Percentiles rank a stretch among this genome's conserved stretches.
Conservation (phyloP, 2,888 invertebrate genomes). For the Metallyticus violacea region DNA sequence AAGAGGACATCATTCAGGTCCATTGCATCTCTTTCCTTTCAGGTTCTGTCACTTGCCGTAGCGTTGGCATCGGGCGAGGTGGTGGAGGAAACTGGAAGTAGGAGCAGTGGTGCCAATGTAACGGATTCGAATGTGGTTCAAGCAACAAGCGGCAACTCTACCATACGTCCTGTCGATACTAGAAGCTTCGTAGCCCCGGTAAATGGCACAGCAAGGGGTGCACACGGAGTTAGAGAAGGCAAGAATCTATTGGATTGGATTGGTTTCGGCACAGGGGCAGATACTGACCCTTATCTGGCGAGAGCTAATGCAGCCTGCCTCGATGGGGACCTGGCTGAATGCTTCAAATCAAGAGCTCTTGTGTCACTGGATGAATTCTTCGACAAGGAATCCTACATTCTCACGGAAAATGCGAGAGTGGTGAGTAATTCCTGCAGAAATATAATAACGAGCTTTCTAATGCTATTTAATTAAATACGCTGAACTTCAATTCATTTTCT, state of each 20-base stretch:
- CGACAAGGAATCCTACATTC: slow-evolving; percentile 54
- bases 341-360: slow-evolving; percentile 78
- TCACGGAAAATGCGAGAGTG: slow-evolving; percentile 70
- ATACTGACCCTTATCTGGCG: slow-evolving; percentile 75
- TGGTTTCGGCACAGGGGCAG: slow-evolving; percentile 68
- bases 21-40: not conserved
- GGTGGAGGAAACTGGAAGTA: not conserved
- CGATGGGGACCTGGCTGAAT: slow-evolving; percentile 78
- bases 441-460: too few species aligned
- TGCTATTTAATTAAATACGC: too few species aligned
- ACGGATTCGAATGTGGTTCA: not conserved
- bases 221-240: slow-evolving; percentile 54
- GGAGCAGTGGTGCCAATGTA: not conserved
- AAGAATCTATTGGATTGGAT: slow-evolving; percentile 76
- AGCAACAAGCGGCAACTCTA: not conserved
- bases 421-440: too few species aligned
- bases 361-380: slow-evolving; percentile 77
- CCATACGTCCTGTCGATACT: not conserved
- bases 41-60: not conserved
- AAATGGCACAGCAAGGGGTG: slow-evolving; percentile 9
- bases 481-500: too few species aligned
- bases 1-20: not conserved
- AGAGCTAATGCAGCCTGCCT: slow-evolving; percentile 71
- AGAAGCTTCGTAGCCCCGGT: not conserved
- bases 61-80: not conserved